These are phyloP conservation scores for Diorhabda elongata DNA, from an alignment of 1,140 invertebrate species.

Conservation along the genomic window DNA sequence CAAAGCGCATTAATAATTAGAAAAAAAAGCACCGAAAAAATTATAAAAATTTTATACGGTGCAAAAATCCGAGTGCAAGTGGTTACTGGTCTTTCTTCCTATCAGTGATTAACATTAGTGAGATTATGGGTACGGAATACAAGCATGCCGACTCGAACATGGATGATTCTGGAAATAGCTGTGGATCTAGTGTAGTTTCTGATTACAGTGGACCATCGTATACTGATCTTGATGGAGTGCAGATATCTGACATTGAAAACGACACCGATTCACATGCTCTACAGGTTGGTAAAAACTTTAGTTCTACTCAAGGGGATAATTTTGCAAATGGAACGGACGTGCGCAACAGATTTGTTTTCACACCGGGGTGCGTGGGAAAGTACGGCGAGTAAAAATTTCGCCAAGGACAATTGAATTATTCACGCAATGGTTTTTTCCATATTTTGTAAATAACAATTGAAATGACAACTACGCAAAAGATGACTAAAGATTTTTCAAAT, in stretches of 20 bases:
- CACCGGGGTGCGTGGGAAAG: background rate
- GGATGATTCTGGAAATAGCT: constrained; percentile 47
- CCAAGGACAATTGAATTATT: background rate
- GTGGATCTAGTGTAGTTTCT: constrained; percentile 45
- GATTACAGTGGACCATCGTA: constrained; percentile 43
- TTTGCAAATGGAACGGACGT: background rate
- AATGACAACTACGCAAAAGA: too few species aligned
- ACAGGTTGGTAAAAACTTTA: constrained; percentile 29
- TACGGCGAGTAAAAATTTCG: background rate
- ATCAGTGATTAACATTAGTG: constrained; percentile 11
- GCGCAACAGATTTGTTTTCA: background rate
- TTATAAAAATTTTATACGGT: background rate
- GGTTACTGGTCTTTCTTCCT: background rate
- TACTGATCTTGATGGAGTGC: constrained; percentile 40
- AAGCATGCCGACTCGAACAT: constrained; percentile 42
- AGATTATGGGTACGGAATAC: constrained; percentile 39
- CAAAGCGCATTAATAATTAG: background rate
- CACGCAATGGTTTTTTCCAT: too few species aligned
- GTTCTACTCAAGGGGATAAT: background rate
- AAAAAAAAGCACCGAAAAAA: background rate
- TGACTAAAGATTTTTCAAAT: too few species aligned
- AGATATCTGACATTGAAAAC: constrained; percentile 44
- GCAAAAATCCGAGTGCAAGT: background rate
- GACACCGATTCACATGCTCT: constrained; percentile 38
- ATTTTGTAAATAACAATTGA: too few species aligned